Conservation (phyloP, 2,797 vertebrate species). For the Lutjanus argentimaculatus region DNA sequence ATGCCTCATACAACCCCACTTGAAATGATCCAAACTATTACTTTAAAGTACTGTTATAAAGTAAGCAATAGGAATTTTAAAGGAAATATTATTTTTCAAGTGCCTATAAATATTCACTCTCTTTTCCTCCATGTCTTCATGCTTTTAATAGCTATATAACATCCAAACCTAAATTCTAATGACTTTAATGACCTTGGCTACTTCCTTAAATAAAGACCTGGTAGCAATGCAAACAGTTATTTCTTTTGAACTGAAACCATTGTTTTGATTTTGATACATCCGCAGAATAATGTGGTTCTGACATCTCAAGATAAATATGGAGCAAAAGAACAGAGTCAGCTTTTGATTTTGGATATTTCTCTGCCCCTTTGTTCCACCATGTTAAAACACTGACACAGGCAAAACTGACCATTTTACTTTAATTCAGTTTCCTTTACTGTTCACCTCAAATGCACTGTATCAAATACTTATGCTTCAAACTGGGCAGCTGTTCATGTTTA, state of each 20-base stretch:
- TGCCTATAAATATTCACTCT: no score
- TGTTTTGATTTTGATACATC: slow-evolving; percentile 16
- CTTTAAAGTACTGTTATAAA: no score
- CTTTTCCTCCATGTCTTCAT: neutral
- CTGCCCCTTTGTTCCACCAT: neutral
- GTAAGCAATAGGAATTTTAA: no score
- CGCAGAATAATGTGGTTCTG: neutral
- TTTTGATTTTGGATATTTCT: slow-evolving; percentile 24
- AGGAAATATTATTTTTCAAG: no score
- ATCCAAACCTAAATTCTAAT: neutral
- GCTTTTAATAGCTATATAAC: neutral
- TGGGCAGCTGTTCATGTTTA: neutral
- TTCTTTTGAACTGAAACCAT: neutral
- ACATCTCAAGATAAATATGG: slow-evolving; percentile 43
- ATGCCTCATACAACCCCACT: no score
- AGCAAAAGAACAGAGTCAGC: slow-evolving; percentile 35
- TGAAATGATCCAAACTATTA: no score
- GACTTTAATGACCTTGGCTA: neutral
- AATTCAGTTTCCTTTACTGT: neutral
- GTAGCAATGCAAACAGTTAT: neutral
- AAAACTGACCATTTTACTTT: slow-evolving; percentile 7
- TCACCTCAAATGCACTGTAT: slow-evolving; percentile 1
- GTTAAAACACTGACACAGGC: slow-evolving; percentile 37
- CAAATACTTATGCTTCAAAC: neutral
- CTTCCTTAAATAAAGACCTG: neutral